Conservation (phyloP, 2,888 invertebrate species). For the Adela reaumurella region DNA sequence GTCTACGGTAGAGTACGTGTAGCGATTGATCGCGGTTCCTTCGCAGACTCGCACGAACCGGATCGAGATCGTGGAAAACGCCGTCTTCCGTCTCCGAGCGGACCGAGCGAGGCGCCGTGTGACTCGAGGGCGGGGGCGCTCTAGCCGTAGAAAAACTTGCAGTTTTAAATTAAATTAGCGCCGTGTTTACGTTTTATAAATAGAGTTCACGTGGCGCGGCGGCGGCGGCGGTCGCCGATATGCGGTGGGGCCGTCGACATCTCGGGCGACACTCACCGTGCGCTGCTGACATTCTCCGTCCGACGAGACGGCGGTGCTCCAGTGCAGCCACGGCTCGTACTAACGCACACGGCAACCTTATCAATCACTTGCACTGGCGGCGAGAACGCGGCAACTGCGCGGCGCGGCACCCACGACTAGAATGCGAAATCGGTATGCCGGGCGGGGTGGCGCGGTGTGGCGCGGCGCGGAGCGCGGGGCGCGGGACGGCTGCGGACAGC, state of each 20-base stretch:
- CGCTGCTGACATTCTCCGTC: constrained; percentile 54
- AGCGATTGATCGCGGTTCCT: too few relatives aligned
- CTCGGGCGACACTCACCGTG: constrained; percentile 46
- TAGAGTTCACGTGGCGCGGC: constrained; percentile 51
- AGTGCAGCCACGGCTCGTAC: constrained; percentile 26
- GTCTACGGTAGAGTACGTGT: too few relatives aligned
- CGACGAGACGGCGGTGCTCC: not conserved
- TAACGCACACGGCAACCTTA: constrained; percentile 23
- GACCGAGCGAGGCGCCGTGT: constrained; percentile 19
- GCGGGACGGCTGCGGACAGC: constrained; percentile 16
- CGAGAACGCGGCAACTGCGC: constrained; percentile 54
- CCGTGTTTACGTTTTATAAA: constrained; percentile 53
- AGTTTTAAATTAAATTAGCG: constrained; percentile 41
- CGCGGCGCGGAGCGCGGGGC: constrained; percentile 9
- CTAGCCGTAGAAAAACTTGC: not conserved
- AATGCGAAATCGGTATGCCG: constrained; percentile 41
- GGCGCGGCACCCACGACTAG: constrained; percentile 54
- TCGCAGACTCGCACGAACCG: too few relatives aligned
- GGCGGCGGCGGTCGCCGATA: constrained; percentile 22
- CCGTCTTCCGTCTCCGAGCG: constrained; percentile 9
- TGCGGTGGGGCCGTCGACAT: constrained; percentile 23
- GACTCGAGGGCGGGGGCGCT: constrained; percentile 15
- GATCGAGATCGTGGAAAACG: not conserved
- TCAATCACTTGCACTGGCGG: constrained; percentile 33
- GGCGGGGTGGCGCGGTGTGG: constrained; percentile 23